Conservation (phyloP, 2,888 invertebrate genomes). For the Pristionchus arcanus region DNA sequence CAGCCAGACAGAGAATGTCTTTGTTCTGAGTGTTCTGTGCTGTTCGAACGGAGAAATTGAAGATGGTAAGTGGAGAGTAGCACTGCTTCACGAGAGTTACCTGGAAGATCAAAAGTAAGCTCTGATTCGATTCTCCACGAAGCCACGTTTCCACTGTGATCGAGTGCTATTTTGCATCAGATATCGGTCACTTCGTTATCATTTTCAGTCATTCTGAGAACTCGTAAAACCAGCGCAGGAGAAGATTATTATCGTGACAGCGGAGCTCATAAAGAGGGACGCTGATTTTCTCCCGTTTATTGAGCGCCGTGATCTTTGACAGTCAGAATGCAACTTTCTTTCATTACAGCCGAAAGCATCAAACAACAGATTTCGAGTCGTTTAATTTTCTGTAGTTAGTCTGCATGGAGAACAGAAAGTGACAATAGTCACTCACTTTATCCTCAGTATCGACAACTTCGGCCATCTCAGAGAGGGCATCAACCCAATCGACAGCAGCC, state of each 20-base stretch:
- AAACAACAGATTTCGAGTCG: background rate
- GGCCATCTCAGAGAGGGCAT: slow-evolving; percentile 74
- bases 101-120: slow-evolving; percentile 13
- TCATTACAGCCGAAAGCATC: slow-evolving; percentile 3
- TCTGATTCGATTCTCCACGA: background rate
- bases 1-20: slow-evolving; percentile 76
- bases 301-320: slow-evolving; percentile 17
- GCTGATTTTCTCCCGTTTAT: slow-evolving; percentile 42
- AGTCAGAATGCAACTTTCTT: background rate
- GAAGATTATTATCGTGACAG: slow-evolving; percentile 43
- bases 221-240: background rate
- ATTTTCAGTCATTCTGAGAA: slow-evolving; percentile 22
- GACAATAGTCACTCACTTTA: slow-evolving; percentile 61
- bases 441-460: slow-evolving; percentile 76
- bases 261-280: background rate
- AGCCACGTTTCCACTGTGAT: background rate
- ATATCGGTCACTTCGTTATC: slow-evolving; percentile 29
- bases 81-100: slow-evolving; percentile 75
- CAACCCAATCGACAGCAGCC: slow-evolving; percentile 78
- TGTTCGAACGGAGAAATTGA: slow-evolving; percentile 78
- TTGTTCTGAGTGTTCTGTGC: slow-evolving; percentile 78
- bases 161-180: slow-evolving; percentile 6
- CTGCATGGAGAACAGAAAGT: background rate
- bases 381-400: background rate
- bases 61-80: slow-evolving; percentile 78